These are phyloP conservation scores for Caenorhabditis briggsae DNA, from an alignment of 1,140 invertebrate genomes.

Conservation along the genomic window DNA sequence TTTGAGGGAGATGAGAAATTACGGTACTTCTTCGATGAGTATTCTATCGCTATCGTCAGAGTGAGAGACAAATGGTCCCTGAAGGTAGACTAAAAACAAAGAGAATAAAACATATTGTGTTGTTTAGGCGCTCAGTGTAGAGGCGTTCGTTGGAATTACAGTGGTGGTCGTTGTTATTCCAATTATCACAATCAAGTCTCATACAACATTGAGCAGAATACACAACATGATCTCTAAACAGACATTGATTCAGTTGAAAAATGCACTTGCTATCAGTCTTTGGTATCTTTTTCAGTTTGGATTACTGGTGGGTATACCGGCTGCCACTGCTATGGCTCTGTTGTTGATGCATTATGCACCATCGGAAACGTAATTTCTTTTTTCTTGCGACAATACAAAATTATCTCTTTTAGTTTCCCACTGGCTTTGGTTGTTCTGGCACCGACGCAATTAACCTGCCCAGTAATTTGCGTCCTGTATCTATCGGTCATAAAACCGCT, in stretches of 20 bases:
- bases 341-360: constrained; percentile 8
- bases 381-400: too few species aligned
- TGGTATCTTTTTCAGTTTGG: constrained; percentile 47
- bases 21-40: constrained; percentile 26
- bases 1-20: neutral
- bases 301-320: constrained; percentile 20
- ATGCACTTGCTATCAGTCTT: constrained; percentile 13
- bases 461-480: constrained; percentile 16
- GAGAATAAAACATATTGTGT: neutral
- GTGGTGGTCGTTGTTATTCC: constrained; percentile 8
- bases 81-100: neutral
- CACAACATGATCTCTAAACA: constrained; percentile 25
- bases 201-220: constrained; percentile 31
- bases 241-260: constrained; percentile 35
- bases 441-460: constrained; percentile 28
- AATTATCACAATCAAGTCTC: constrained; percentile 23
- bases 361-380: neutral
- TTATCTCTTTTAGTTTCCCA: neutral
- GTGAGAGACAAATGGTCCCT: constrained; percentile 29
- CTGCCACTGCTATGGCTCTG: constrained; percentile 1
- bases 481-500: constrained; percentile 6
- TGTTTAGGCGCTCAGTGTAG: constrained; percentile 14
- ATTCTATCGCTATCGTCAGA: constrained; percentile 19
- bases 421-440: constrained; percentile 7
- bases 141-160: constrained; percentile 22